Evolutionary conservation across 2,888 invertebrate species (phyloP).

Genomic region (Drosophila flavopinicola): DNA sequence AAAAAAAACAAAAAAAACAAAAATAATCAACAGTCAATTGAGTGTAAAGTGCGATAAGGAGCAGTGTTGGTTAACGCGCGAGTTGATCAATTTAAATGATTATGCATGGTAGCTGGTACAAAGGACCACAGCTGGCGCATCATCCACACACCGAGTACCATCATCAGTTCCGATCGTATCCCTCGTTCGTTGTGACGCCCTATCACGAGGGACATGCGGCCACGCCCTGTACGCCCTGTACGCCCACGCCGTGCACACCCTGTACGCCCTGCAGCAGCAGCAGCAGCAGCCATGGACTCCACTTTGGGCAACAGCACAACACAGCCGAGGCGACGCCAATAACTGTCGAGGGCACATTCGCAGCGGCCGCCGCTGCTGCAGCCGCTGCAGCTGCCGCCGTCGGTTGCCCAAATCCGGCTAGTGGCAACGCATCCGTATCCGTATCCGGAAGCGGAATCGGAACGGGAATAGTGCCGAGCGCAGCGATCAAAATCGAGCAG

Average conservation of each 20-base stretch:
- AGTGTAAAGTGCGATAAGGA: not conserved
- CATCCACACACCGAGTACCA: conserved; percentile 79
- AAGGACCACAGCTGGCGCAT: conserved; percentile 84
- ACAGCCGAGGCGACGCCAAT: conserved; percentile 64
- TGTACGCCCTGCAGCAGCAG: conserved; percentile 41
- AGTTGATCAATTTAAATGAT: conserved; percentile 77
- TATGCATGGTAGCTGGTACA: conserved; percentile 85
- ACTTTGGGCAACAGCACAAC: conserved; percentile 35
- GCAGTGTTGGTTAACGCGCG: conserved; percentile 31
- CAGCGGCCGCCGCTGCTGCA: conserved; percentile 65
- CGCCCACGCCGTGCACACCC: conserved; percentile 56
- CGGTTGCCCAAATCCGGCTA: conserved; percentile 30
- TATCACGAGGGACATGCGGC: conserved; percentile 77
- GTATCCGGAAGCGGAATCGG: not conserved
- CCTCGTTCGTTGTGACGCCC: conserved; percentile 83
- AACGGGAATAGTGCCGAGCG: conserved; percentile 51
- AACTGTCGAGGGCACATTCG: conserved; percentile 76
- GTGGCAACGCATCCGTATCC: conserved; percentile 10
- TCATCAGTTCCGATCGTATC: conserved; percentile 83
- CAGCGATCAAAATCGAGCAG: conserved; percentile 81
- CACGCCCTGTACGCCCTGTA: conserved; percentile 47
- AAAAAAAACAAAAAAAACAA: conserved; percentile 1
- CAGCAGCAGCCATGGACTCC: conserved; percentile 46
- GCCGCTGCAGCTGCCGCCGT: conserved; percentile 53
- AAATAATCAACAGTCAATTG: not conserved